These are phyloP conservation scores for Ophion ventricosus DNA, from an alignment of 2,888 invertebrate genomes.

Conservation along the genomic window DNA sequence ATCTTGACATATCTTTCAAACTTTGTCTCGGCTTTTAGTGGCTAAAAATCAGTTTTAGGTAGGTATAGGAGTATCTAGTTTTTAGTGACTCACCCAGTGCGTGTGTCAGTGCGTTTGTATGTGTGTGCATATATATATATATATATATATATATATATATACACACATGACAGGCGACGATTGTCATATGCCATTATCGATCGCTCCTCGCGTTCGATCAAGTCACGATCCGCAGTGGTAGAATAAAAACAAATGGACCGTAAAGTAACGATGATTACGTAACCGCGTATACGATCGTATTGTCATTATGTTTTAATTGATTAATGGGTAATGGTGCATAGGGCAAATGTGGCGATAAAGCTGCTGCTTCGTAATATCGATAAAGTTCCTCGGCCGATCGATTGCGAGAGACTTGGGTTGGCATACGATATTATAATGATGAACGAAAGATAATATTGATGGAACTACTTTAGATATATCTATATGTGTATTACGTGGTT, in stretches of 20 bases:
- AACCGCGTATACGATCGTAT: conserved; percentile 26
- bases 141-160: no score
- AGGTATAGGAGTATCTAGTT: background rate
- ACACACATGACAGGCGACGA: background rate
- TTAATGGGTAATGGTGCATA: conserved; percentile 60
- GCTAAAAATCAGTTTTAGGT: background rate
- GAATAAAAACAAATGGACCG: conserved; percentile 57
- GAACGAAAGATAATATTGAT: conserved; percentile 11
- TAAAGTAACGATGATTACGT: conserved; percentile 60
- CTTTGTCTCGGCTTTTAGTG: background rate
- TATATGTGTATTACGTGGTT: background rate
- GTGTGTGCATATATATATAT: no score
- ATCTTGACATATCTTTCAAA: background rate
- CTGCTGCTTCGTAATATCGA: conserved; percentile 17
- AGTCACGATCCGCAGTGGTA: background rate
- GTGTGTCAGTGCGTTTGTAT: no score
- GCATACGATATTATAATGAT: conserved; percentile 12
- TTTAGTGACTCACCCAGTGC: background rate
- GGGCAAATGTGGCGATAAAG: conserved; percentile 50
- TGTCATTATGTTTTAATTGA: conserved; percentile 59
- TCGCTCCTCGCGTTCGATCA: background rate
- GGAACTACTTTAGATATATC: background rate
- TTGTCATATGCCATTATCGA: background rate
- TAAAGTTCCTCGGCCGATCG: conserved; percentile 46
- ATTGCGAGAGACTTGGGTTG: conserved; percentile 41